Base-by-base conservation (phyloP, 1,140 invertebrate genomes). In the Nilaparvata lugens region DNA sequence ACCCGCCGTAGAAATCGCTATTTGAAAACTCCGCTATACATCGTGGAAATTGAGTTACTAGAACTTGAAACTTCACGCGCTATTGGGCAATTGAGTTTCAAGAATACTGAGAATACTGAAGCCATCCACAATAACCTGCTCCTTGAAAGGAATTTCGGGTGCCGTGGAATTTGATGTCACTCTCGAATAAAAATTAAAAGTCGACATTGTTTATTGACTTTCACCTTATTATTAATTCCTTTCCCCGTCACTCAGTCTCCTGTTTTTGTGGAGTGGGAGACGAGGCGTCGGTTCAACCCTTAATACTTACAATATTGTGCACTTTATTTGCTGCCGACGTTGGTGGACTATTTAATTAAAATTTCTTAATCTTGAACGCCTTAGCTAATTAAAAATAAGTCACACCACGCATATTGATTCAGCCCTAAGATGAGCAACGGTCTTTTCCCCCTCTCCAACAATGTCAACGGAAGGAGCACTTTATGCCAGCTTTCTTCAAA, bases 331-430 rank as follows among this genome's bases (percentile, higher is more conserved):
- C 45, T 23, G 7, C 21, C 4, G 21, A 48, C 45, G 45, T 48
- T 23, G 45, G 45, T 48, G 21, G 45, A 48, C 45, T 48, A 16
- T 48, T 48, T 48, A 48, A 48, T 48, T 48, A 48, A 48, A 48
- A 48, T 48, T 48, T 48, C 45, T 48, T 48, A 48, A 48, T 48
- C 45, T 48, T 48, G 45, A 48, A 48, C 45, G 45, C 45, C 45
- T 19, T 48, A 18, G 21, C 45, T 48, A 48, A 48, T 48, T 48
- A 48, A 48, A 48, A 48, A 48, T 48, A 48, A 48, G 45, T 48
- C 45, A 48, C 45, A 48, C 45, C 45, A 48, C 45, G 45, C 45
- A 48, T 48, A 48, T 48, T 48, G 45, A 48, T 48, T 48, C 45
- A 48, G 21, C 45, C 14, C 45, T 48, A 23, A 23, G 45, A 48